A percentile compares a stretch with the other conserved stretches of the same genome.
phyloP scores from a whole-genome alignment of 2,797 vertebrate species.

The Peromyscus nudipes region DNA sequence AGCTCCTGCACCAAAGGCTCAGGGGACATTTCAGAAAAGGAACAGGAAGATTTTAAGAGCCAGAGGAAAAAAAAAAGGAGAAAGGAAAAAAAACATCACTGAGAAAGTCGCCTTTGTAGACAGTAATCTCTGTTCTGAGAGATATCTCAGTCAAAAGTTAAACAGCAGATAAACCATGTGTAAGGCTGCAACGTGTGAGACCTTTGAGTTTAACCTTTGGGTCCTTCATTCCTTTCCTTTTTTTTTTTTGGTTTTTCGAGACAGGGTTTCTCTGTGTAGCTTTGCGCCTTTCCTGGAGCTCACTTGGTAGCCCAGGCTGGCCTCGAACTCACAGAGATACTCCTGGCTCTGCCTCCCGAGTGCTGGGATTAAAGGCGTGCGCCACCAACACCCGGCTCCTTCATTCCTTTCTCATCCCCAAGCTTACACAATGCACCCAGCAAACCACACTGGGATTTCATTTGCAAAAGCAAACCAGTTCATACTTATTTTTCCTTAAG shows the following conservation, averaged over 20 bases:
- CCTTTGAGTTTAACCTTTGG: not conserved
- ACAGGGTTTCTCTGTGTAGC: too few relatives aligned
- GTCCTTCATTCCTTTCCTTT: not conserved
- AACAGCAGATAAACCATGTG: not conserved
- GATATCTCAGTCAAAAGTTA: not conserved
- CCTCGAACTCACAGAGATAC: too few relatives aligned
- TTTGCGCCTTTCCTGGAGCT: too few relatives aligned
- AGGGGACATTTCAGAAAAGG: too few relatives aligned
- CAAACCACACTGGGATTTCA: not conserved
- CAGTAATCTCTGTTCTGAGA: not conserved
- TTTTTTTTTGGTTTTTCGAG: too few relatives aligned
- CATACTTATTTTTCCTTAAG: not conserved
- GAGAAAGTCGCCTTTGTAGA: not conserved
- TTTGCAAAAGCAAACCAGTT: not conserved
- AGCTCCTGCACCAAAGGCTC: not conserved
- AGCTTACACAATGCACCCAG: not conserved
- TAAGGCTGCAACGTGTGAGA: not conserved
- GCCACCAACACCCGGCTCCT: too few relatives aligned
- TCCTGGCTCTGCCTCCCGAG: too few relatives aligned
- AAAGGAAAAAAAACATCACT: not conserved
- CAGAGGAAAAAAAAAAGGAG: not conserved
- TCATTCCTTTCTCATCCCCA: not conserved
- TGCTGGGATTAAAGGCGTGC: too few relatives aligned
- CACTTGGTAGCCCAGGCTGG: too few relatives aligned
- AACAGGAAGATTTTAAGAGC: not conserved